A percentile compares a stretch with the other conserved stretches of the same genome.
Evolutionary conservation across 2,113 vertebrate genomes (phyloP).

Genomic region (Scytalopus superciliaris): DNA sequence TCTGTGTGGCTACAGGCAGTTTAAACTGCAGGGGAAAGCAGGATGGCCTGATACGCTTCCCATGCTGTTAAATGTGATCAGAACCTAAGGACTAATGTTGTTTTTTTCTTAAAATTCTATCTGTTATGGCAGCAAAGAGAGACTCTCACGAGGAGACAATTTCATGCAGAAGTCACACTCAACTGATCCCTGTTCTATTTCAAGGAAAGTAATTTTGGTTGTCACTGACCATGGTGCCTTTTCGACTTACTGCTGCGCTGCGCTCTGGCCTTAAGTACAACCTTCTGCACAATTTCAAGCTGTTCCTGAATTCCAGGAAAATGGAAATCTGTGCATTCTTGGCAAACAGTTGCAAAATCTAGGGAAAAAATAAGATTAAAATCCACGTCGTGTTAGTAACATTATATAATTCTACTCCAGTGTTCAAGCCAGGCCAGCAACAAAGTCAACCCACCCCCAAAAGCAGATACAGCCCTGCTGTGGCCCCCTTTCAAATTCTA

Average conservation of each 20-base stretch:
- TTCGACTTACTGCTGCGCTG: constrained; percentile 82
- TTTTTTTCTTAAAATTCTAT: background rate
- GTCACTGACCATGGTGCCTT: constrained; percentile 79
- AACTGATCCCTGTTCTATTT: constrained; percentile 1
- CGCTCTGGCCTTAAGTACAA: constrained; percentile 89
- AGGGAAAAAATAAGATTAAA: background rate
- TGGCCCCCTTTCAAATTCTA: background rate
- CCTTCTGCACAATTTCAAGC: constrained; percentile 89
- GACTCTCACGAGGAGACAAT: background rate
- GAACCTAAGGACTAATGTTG: background rate
- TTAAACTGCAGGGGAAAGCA: background rate
- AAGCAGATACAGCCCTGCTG: background rate
- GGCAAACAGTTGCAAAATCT: constrained; percentile 95
- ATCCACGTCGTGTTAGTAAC: background rate
- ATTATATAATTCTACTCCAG: background rate
- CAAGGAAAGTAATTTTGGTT: constrained; percentile 26
- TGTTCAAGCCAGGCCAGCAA: background rate
- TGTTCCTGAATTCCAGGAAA: constrained; percentile 90
- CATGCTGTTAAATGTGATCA: background rate
- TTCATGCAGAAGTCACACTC: background rate
- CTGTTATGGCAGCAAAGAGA: background rate
- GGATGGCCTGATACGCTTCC: background rate
- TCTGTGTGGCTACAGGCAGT: background rate
- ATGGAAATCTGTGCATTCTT: constrained; percentile 95
- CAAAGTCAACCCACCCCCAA: background rate